Evolutionary conservation across 2,888 invertebrate species (phyloP), one percentile per base, ranked within the genome.

Genomic region (Cephalotes varians): DNA sequence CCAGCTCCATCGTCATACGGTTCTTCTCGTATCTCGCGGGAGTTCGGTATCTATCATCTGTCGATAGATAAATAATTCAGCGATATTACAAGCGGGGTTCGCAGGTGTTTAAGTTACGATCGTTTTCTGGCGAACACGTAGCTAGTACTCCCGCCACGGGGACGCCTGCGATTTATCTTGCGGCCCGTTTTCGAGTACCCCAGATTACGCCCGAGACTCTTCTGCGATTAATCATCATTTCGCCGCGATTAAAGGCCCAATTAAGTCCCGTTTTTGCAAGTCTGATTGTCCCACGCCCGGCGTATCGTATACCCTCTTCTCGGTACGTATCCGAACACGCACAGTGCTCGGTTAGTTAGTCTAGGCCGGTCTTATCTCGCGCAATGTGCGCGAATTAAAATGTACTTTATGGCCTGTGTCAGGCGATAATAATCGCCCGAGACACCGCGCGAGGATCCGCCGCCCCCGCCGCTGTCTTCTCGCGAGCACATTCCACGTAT

Each of bases 221-320:
- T 44, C 25, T 10, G 73, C 92, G 89, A 93, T 92, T 92, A 91
- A 92, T 93, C 93, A 92, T 91, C 90, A 87, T 85, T 86, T 84
- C 79, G 76, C 77, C 85, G 82, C 88, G 85, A 87, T 90, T 91
- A 91, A 89, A 90, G 88, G 90, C 86, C 91, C 92, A 93, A 93
- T 93, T 92, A 93, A 90, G 88, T 81, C 64, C 86, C 88, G 89
- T 88, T 92, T 92, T 92, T 92, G 92, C 92, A 93, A 92, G 93
- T 92, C 92, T 91, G 93, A 93, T 92, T 92, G 93, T 93, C 87
- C 87, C 85, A 56, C 56, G 40, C 40, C 18, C 54, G 21, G 44
- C 40, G 37, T 40, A 54, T 34, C 40, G 31, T 40, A 40, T 40
- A 28, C 12, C n/a, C 25, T n/a, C 2, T 25, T 3, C n/a, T n/a